phyloP scores from a whole-genome alignment of 2,113 vertebrate genomes.

The Oncorhynchus keta region DNA sequence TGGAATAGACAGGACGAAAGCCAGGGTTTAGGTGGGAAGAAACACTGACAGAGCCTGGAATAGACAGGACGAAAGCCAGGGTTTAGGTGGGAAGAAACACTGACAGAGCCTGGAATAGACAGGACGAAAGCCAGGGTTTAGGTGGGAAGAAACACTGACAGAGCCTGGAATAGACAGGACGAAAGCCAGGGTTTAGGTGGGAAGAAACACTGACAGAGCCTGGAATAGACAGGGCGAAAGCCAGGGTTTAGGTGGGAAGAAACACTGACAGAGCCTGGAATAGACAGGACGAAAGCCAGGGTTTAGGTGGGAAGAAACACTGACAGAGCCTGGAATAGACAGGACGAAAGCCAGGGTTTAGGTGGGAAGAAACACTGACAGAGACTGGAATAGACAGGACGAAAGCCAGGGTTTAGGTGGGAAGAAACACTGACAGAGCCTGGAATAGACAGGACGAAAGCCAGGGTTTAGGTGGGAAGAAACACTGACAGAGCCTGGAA shows the following conservation, averaged over 20 bases:
- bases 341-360: neutral
- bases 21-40: too few relatives aligned
- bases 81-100: too few relatives aligned
- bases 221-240: neutral
- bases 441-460: neutral
- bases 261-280: neutral
- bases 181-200: too few relatives aligned
- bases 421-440: neutral
- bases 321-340: neutral
- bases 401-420: too few relatives aligned
- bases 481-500: neutral
- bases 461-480: too few relatives aligned
- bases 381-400: neutral
- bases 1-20: neutral
- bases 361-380: too few relatives aligned
- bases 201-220: neutral
- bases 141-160: too few relatives aligned
- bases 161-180: neutral
- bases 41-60: neutral
- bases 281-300: neutral
- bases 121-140: neutral
- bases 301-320: too few relatives aligned
- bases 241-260: too few relatives aligned
- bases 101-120: neutral
- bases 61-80: neutral